phyloP scores from a whole-genome alignment of 2,797 vertebrate species.

The Gastrophryne carolinensis region DNA sequence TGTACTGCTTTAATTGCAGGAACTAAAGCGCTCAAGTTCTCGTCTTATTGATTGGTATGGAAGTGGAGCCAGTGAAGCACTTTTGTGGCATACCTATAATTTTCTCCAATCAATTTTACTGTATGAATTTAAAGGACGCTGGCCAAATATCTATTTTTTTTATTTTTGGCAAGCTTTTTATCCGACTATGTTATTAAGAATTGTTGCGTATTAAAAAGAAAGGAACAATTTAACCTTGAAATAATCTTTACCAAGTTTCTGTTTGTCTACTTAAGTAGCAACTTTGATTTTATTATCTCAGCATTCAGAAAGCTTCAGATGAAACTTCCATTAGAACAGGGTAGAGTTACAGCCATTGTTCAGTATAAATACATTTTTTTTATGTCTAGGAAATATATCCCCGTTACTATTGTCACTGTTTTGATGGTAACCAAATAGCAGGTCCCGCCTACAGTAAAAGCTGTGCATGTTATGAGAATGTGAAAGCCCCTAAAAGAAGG shows the following conservation, averaged over 20 bases:
- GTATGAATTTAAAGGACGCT: conserved; percentile 56
- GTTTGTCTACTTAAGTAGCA: too few species aligned
- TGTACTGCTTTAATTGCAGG: conserved; percentile 59
- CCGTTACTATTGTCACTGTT: too few species aligned
- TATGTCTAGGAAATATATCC: too few species aligned
- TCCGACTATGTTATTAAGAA: conserved; percentile 22
- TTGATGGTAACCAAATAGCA: too few species aligned
- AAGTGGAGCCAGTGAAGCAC: conserved; percentile 53
- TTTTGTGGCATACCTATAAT: conserved; percentile 60
- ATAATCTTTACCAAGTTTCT: neutral
- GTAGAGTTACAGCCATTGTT: too few species aligned
- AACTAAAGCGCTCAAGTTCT: conserved; percentile 59
- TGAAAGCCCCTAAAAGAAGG: too few species aligned
- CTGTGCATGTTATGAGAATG: too few species aligned
- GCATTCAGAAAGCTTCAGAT: neutral
- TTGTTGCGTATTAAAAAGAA: neutral
- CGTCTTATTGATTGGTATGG: conserved; percentile 59
- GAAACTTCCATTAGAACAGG: too few species aligned
- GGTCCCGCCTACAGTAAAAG: too few species aligned
- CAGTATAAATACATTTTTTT: too few species aligned
- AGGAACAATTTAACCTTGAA: conserved; percentile 12
- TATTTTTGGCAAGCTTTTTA: conserved; percentile 22
- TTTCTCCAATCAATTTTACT: conserved; percentile 55
- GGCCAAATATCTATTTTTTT: conserved; percentile 38
- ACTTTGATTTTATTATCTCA: neutral